Evolutionary conservation across 2,113 vertebrate species (phyloP).

Genomic region (Mus pahari): DNA sequence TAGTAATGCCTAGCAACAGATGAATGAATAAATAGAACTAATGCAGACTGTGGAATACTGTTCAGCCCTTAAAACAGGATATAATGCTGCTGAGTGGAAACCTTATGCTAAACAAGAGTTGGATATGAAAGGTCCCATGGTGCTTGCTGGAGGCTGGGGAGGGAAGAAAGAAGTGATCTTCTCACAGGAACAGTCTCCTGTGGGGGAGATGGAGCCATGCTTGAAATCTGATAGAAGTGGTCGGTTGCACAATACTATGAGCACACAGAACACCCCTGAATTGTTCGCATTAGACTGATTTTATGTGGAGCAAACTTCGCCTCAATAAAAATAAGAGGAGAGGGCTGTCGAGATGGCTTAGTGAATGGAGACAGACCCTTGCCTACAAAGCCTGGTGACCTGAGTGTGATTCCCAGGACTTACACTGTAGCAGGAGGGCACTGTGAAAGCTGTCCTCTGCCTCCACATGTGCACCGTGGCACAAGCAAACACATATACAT

Average conservation of each 20-base stretch:
- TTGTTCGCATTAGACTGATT: neutral
- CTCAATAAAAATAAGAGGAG: neutral
- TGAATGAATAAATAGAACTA: neutral
- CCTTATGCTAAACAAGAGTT: neutral
- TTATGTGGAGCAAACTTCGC: neutral
- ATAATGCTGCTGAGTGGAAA: neutral
- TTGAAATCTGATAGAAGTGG: neutral
- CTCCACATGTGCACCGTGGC: neutral
- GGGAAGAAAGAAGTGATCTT: neutral
- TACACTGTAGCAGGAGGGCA: too few species aligned
- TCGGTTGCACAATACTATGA: too few species aligned
- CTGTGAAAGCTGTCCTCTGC: neutral
- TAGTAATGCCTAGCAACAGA: neutral
- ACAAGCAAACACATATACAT: neutral
- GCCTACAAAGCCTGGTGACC: neutral
- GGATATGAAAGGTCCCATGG: neutral
- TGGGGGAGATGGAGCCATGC: neutral
- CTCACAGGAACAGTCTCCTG: neutral
- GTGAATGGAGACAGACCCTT: neutral
- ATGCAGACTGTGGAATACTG: too few species aligned
- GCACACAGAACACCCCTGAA: neutral
- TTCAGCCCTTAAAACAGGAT: neutral
- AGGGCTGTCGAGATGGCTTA: neutral
- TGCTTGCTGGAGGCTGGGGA: neutral
- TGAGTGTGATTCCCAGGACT: neutral